These are phyloP conservation scores for Corydoras maculifer DNA, from an alignment of 2,113 vertebrate genomes.

Conservation along the genomic window DNA sequence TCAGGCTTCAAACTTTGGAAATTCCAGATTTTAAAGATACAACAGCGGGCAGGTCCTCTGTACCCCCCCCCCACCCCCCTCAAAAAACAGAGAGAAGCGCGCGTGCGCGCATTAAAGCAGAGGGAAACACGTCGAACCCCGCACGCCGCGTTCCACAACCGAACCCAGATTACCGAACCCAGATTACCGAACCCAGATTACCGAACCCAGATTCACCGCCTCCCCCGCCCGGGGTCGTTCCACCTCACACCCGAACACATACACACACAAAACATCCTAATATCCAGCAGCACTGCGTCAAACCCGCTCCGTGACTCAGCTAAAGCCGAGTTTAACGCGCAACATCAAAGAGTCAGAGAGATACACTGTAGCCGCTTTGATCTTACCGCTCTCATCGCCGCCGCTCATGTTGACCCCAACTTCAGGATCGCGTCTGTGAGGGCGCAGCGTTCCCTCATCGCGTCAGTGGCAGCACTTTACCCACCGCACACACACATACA, in stretches of 20 bases:
- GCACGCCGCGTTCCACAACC: too few species aligned
- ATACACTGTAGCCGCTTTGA: conserved; percentile 2
- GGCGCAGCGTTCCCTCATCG: conserved; percentile 55
- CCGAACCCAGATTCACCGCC: background rate
- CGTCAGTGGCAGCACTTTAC: conserved; percentile 10
- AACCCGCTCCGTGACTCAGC: conserved; percentile 61
- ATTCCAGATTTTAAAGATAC: too few species aligned
- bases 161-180: background rate
- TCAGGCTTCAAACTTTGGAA: too few species aligned
- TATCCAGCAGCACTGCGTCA: conserved; percentile 51
- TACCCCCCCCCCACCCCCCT: too few species aligned
- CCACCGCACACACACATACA: background rate
- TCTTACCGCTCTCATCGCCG: conserved; percentile 62
- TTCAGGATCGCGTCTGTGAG: conserved; percentile 48
- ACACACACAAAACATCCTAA: conserved; percentile 17
- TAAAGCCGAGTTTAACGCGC: conserved; percentile 23
- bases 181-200: background rate
- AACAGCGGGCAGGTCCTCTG: too few species aligned
- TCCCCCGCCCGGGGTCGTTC: background rate
- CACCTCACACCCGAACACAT: background rate
- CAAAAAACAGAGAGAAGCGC: too few species aligned
- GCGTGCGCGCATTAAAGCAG: too few species aligned
- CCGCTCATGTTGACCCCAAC: conserved; percentile 55
- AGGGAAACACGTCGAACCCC: too few species aligned
- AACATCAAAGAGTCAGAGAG: background rate